phyloP scores from a whole-genome alignment of 1,140 invertebrate species.

The Brachionus calyciflorus region DNA sequence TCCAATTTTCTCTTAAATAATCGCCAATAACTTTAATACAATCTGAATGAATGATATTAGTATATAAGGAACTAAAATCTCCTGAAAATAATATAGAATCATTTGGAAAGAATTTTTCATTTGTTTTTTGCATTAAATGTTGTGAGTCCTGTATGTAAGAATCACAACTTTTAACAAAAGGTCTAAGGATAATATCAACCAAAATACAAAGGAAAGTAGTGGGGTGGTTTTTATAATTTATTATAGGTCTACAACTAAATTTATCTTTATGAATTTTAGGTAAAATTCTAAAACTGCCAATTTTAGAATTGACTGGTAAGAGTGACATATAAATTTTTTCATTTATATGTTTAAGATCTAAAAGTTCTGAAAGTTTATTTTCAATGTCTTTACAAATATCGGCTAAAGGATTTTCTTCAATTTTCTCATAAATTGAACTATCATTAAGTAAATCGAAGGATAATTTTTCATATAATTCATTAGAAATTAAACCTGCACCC shows the following conservation, averaged over 20 bases:
- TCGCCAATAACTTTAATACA: no score
- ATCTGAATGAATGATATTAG: no score
- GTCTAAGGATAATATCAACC: constrained; percentile 5
- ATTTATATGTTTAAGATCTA: not conserved
- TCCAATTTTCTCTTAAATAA: no score
- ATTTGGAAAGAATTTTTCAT: not conserved
- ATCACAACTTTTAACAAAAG: not conserved
- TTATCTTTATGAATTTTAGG: constrained; percentile 15
- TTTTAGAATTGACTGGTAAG: not conserved
- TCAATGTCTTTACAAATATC: not conserved
- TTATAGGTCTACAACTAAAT: constrained; percentile 14
- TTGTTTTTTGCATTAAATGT: constrained; percentile 20
- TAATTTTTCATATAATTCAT: constrained; percentile 14
- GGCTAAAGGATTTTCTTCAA: not conserved
- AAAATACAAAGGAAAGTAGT: constrained; percentile 7
- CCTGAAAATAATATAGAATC: not conserved
- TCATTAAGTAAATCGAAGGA: not conserved
- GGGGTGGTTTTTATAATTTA: constrained; percentile 8
- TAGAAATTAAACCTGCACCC: constrained; percentile 5
- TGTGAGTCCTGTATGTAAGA: constrained; percentile 19
- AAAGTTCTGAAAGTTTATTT: not conserved
- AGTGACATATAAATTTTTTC: not conserved
- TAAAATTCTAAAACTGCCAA: constrained; percentile 25
- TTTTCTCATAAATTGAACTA: not conserved
- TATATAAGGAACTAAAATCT: no score